phyloP scores from a whole-genome alignment of 2,113 vertebrate species.

The Entomyzon cyanotis region DNA sequence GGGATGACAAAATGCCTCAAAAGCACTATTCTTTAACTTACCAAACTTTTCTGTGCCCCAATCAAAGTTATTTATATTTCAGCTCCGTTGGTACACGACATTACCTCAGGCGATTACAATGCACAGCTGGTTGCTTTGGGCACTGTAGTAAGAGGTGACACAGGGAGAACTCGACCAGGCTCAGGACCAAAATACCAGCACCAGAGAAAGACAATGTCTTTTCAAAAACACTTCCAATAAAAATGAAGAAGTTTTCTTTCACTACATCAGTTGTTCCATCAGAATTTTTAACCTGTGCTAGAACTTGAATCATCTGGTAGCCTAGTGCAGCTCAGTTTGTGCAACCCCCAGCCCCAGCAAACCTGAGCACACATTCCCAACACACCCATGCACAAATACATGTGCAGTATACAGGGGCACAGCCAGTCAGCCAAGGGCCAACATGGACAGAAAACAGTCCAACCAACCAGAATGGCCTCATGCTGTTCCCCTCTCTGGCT shows the following conservation, averaged over 20 bases:
- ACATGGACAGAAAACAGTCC: neutral
- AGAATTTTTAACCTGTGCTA: neutral
- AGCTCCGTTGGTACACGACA: neutral
- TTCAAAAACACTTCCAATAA: neutral
- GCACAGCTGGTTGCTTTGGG: neutral
- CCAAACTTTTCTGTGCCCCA: neutral
- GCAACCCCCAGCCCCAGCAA: neutral
- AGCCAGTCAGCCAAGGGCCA: neutral
- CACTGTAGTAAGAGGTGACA: neutral
- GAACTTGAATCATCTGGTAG: neutral
- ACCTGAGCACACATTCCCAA: neutral
- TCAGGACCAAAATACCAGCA: neutral
- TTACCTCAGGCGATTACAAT: neutral
- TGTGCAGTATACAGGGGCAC: fast-evolving
- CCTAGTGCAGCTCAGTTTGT: neutral
- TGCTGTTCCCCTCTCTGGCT: fast-evolving
- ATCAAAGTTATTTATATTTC: conserved; percentile 1
- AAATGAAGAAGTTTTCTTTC: neutral
- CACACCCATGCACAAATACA: fast-evolving
- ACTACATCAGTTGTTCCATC: neutral
- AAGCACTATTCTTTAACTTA: neutral
- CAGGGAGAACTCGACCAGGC: neutral
- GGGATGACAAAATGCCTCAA: neutral
- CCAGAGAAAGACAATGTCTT: neutral
- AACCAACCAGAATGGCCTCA: neutral